phyloP scores from a whole-genome alignment of 2,888 invertebrate species.

The Anagyrus pseudococci region DNA sequence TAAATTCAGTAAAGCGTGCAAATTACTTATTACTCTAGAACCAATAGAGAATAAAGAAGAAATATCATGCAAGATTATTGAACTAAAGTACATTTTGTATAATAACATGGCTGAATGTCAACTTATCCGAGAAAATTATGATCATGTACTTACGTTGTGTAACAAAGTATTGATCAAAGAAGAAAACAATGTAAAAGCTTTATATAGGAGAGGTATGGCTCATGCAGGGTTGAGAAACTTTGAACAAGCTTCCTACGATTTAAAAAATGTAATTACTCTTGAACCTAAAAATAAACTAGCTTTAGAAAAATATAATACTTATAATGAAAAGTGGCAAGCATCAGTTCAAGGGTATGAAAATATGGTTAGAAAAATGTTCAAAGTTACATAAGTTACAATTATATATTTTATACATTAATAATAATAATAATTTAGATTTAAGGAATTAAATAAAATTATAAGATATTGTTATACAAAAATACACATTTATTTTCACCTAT shows the following conservation, averaged over 20 bases:
- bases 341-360: constrained; percentile 68
- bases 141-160: constrained; percentile 71
- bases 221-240: constrained; percentile 68
- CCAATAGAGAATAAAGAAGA: constrained; percentile 63
- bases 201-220: constrained; percentile 64
- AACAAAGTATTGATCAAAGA: constrained; percentile 61
- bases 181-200: constrained; percentile 63
- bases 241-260: constrained; percentile 70
- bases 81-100: constrained; percentile 73
- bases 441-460: constrained; percentile 42
- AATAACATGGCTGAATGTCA: constrained; percentile 87
- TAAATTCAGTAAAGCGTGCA: constrained; percentile 76
- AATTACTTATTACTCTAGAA: constrained; percentile 73
- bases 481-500: constrained; percentile 54
- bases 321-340: constrained; percentile 67
- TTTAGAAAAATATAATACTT: constrained; percentile 66
- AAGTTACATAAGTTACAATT: constrained; percentile 35
- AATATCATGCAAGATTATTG: constrained; percentile 63
- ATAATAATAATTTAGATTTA: constrained; percentile 27
- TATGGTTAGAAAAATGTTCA: constrained; percentile 68
- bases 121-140: constrained; percentile 71
- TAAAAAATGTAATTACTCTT: constrained; percentile 65
- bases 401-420: constrained; percentile 14
- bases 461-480: constrained; percentile 54
- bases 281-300: constrained; percentile 74